Percentiles rank a stretch among this genome's conserved stretches.
Conservation (phyloP, 2,888 invertebrate species). For the Dasypolia templi region DNA sequence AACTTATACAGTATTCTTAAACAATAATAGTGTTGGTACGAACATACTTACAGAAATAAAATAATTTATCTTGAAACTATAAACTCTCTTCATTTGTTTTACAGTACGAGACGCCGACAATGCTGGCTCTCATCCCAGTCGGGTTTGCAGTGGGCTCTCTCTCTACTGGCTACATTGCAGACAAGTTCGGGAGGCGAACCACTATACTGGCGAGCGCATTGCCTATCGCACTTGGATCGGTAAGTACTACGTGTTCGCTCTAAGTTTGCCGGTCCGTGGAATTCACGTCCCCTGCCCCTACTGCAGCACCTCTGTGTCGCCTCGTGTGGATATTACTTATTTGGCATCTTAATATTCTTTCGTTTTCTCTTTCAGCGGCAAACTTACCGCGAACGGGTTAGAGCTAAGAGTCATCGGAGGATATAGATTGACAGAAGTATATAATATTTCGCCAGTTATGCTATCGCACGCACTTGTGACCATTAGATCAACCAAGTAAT, state of each 20-base stretch:
- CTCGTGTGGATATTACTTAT: no score
- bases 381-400: no score
- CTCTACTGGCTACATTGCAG: constrained; percentile 77
- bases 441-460: background rate
- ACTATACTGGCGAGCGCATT: constrained; percentile 80
- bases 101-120: constrained; percentile 80
- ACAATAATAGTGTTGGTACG: background rate
- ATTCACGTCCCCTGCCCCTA: no score
- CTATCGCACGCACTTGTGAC: background rate
- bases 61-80: background rate
- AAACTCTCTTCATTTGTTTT: constrained; percentile 30
- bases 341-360: no score
- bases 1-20: no score
- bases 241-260: no score
- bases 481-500: background rate
- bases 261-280: no score
- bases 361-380: no score
- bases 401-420: background rate
- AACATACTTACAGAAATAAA: background rate
- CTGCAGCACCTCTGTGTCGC: no score
- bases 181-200: constrained; percentile 78
- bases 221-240: constrained; percentile 80
- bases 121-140: constrained; percentile 78
- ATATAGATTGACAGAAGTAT: background rate
- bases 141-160: constrained; percentile 83